Evolutionary conservation across 2,797 vertebrate species (phyloP).

Genomic region (Podarcis siculus): DNA sequence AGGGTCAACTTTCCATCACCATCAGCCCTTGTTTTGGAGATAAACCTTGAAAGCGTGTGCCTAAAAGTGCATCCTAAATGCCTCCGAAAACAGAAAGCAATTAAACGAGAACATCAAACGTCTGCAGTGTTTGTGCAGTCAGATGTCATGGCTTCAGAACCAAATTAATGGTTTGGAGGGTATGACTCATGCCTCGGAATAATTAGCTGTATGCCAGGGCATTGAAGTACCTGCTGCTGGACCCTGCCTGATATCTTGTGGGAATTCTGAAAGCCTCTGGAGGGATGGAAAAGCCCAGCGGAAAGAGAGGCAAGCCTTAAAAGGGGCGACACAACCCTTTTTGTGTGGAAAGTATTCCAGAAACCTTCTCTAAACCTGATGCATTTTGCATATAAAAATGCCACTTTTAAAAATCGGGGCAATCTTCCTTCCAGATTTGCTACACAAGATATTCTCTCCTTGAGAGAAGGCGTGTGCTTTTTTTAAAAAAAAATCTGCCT

Average conservation of each 20-base stretch:
- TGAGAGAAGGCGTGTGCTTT: neutral
- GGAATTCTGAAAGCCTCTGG: neutral
- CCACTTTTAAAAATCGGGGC: neutral
- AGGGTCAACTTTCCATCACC: neutral
- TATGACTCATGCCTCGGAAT: constrained; percentile 13
- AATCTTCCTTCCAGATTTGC: neutral
- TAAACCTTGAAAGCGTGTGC: neutral
- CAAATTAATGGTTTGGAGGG: neutral
- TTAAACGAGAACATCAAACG: neutral
- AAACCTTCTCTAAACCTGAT: neutral
- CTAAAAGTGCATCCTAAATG: neutral
- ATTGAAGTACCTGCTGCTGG: neutral
- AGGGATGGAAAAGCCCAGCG: neutral
- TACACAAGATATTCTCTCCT: constrained; percentile 3
- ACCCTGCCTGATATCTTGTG: neutral
- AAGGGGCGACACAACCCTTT: neutral
- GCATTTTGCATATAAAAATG: neutral
- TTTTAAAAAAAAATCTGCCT: neutral
- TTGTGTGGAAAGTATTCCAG: neutral
- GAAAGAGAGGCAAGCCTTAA: neutral
- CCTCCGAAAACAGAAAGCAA: neutral
- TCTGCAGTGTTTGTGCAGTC: neutral
- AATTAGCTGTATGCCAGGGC: neutral
- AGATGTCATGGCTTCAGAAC: constrained; percentile 16
- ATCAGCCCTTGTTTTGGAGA: neutral